A percentile compares a stretch with the other conserved stretches of the same genome.
These are phyloP conservation scores for Epicauta chinensis DNA, from an alignment of 1,140 invertebrate species.

Conservation along the genomic window DNA sequence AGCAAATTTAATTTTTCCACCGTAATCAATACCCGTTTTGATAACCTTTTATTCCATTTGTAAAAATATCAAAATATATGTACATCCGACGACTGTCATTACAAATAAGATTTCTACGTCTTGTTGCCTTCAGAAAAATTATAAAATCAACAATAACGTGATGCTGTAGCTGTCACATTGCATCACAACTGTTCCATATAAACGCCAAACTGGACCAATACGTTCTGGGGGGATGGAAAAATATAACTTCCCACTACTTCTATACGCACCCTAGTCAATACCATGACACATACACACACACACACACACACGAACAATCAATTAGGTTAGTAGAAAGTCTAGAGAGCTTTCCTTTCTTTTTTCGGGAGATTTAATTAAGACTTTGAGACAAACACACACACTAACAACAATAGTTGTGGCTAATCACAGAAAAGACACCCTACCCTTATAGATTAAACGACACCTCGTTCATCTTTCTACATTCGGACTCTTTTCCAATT, in stretches of 20 bases:
- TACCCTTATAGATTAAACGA: slow-evolving; percentile 18
- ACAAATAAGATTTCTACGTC: no score
- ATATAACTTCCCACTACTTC: no score
- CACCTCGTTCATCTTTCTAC: slow-evolving; percentile 10
- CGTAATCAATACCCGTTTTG: no score
- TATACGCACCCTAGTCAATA: slow-evolving; percentile 8
- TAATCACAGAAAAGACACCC: slow-evolving; percentile 19
- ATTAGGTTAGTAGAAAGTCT: slow-evolving; percentile 20
- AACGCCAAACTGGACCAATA: no score
- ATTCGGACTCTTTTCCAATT: no score
- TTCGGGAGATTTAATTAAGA: slow-evolving; percentile 21
- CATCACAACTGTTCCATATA: slow-evolving; percentile 3
- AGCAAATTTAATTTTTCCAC: no score
- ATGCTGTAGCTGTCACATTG: slow-evolving; percentile 14
- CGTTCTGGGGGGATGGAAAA: no score
- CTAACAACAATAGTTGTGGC: slow-evolving; percentile 7
- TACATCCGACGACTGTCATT: no score
- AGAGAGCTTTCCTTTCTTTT: slow-evolving; percentile 9
- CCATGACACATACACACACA: slow-evolving; percentile 5
- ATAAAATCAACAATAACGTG: no score
- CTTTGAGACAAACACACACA: slow-evolving; percentile 4
- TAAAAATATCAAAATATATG: no score
- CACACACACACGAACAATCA: slow-evolving; percentile 11
- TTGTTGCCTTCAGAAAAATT: no score
- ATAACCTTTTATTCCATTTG: no score